phyloP scores from a whole-genome alignment of 1,140 invertebrate species.

The Lanistes nyassanus region DNA sequence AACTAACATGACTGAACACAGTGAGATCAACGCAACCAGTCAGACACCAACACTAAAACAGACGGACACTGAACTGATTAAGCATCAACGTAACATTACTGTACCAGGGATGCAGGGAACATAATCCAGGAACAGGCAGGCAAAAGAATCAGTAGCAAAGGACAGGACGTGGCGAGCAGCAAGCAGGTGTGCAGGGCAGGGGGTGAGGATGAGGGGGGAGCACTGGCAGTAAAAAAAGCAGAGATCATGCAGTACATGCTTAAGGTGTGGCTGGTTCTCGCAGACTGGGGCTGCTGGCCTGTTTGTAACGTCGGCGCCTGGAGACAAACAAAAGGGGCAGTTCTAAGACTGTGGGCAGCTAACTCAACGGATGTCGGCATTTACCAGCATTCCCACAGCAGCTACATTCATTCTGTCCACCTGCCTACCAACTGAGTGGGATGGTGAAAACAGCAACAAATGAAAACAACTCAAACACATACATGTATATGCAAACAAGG shows the following conservation, averaged over 20 bases:
- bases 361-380: background rate
- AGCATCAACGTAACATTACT: background rate
- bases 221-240: conserved; percentile 13
- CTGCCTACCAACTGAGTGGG: too few relatives aligned
- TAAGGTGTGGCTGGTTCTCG: conserved; percentile 54
- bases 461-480: too few relatives aligned
- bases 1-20: too few relatives aligned
- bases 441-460: too few relatives aligned
- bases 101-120: background rate
- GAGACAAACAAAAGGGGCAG: conserved; percentile 38
- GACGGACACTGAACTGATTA: background rate
- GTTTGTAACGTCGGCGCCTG: conserved; percentile 63
- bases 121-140: background rate
- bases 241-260: conserved; percentile 35
- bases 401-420: too few relatives aligned
- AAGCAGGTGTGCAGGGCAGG: background rate
- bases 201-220: background rate
- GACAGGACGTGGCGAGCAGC: background rate
- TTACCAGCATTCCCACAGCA: too few relatives aligned
- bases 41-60: background rate
- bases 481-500: too few relatives aligned
- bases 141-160: background rate
- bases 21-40: too few relatives aligned
- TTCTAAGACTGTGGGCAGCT: conserved; percentile 26
- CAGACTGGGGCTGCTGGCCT: conserved; percentile 57